Percentiles rank a stretch among this genome's conserved stretches.
Conservation (phyloP, 2,888 invertebrate genomes). For the Drosophila niveifrons region DNA sequence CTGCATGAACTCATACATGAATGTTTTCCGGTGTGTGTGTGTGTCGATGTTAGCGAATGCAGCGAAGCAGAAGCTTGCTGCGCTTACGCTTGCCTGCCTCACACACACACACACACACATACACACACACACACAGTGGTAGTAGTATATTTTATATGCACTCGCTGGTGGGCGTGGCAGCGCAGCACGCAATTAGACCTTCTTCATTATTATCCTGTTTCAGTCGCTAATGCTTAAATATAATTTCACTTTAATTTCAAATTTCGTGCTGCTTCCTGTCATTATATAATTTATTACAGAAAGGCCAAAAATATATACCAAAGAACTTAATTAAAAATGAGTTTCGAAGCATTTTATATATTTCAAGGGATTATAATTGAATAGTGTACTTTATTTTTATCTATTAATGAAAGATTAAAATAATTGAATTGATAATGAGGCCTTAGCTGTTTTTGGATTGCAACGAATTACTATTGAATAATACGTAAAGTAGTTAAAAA, state of each 20-base stretch:
- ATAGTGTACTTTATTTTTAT: too few relatives aligned
- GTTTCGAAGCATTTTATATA: too few relatives aligned
- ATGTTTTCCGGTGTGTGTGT: constrained; percentile 47
- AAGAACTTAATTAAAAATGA: too few relatives aligned
- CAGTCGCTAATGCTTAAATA: constrained; percentile 22
- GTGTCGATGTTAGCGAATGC: constrained; percentile 41
- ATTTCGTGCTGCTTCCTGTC: neutral
- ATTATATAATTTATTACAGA: neutral
- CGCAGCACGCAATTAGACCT: constrained; percentile 63
- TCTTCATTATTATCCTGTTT: constrained; percentile 41
- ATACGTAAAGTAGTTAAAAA: too few relatives aligned
- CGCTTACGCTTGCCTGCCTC: constrained; percentile 56
- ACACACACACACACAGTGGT: too few relatives aligned
- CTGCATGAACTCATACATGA: constrained; percentile 67
- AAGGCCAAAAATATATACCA: neutral
- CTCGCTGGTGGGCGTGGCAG: constrained; percentile 20
- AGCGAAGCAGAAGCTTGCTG: constrained; percentile 50
- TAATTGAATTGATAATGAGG: too few relatives aligned
- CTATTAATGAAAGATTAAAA: too few relatives aligned
- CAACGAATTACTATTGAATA: too few relatives aligned
- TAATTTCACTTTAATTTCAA: constrained; percentile 16
- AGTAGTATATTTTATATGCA: constrained; percentile 34
- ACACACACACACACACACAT: constrained; percentile 1
- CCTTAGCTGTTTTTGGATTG: too few relatives aligned
- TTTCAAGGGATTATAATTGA: too few relatives aligned